Base-by-base conservation (phyloP, 2,888 invertebrate genomes). In the Gryllus longicercus region DNA sequence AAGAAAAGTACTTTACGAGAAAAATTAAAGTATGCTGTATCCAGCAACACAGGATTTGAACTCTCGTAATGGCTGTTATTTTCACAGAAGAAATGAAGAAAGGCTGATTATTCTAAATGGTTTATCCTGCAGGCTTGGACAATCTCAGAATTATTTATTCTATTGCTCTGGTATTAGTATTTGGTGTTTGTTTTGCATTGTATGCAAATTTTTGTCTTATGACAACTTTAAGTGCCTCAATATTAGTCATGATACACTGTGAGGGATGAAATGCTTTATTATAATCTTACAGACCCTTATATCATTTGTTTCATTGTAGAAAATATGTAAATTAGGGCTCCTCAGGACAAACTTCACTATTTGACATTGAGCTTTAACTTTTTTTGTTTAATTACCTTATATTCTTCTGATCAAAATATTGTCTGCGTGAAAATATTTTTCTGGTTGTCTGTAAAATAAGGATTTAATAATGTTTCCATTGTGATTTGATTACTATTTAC, bases 41-140 rank as follows among this genome's bases (percentile, higher is more conserved):
- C 95, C 83, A 97, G 98, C 85, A 98, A 99, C 87, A 98, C 99
- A 21, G 99, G 99, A 38, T 99, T 99, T 87, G 99, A 99, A 88
- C 90, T 99, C n/a, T 98, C 98, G 5, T 98, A 94, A 90, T 79
- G 75, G 38, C 38, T 38, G 16, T 23, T 23, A 18, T 77, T 38
- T 77, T 2, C 49, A 11, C 49, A 63, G 14, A n/a, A 18, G 63
- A 63, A n/a, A 63, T 18, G n/a, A 63, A 18, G 63, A 63, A 63
- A 18, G 63, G 14, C n/a, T 63, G n/a, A 63, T n/a, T 63, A 63
- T 63, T n/a, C 63, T 14, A 63, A 63, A n/a, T n/a, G n/a, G 38
- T 38, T 8, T 38, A 38, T 38, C 38, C 5, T 38, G 63, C 16
- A 5, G n/a, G 63, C 63, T 63, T 63, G 63, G 63, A 63, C 63